Evolutionary conservation across 2,797 vertebrate genomes (phyloP).

Genomic region (Loris lydekkerianus): DNA sequence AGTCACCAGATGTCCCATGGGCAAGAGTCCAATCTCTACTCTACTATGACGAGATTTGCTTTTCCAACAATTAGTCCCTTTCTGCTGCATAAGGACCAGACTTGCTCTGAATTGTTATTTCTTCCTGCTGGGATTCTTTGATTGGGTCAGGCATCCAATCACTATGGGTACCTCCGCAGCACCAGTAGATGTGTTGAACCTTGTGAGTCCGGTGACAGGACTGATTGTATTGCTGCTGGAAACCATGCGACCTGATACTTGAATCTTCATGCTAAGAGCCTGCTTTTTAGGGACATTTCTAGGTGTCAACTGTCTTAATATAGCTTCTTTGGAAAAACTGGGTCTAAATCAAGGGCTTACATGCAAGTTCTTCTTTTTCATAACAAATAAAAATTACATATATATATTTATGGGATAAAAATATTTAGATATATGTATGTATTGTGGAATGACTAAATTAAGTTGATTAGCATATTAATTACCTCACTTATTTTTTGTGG

Average conservation of each 20-base stretch:
- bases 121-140: background rate
- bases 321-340: slow-evolving; percentile 39
- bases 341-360: background rate
- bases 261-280: background rate
- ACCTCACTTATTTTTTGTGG: background rate
- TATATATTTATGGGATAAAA: background rate
- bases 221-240: background rate
- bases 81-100: background rate
- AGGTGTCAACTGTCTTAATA: background rate
- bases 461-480: background rate
- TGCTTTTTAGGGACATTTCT: background rate
- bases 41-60: background rate
- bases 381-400: background rate
- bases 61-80: background rate
- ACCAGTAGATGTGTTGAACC: background rate
- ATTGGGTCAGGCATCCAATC: background rate
- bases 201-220: background rate
- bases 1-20: no score
- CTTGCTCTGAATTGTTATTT: background rate
- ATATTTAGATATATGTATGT: background rate
- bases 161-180: background rate
- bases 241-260: background rate
- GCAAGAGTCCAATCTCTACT: background rate
- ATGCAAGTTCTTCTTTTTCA: background rate
- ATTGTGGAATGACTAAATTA: background rate